Base-by-base conservation (phyloP, 2,888 invertebrate species). In the Ferdinandea cuprea region DNA sequence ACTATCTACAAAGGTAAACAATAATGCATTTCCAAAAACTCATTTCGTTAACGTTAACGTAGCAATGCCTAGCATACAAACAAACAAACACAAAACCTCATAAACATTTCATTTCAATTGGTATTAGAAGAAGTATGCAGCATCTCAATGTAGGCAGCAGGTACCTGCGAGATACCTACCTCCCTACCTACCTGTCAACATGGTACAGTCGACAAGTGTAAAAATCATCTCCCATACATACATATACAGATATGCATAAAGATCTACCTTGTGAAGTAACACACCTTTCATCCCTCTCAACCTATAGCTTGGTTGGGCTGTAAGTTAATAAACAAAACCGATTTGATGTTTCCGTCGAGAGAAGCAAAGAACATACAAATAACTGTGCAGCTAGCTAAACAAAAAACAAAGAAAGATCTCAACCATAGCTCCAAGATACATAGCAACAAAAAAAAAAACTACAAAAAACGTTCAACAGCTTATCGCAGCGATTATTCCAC, bases 401-500 rank as follows among this genome's bases (percentile, higher is more conserved):
- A 44, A 44, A 65, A 52, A 30, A 30, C 21, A 21, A 8, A 15
- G 28, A 37, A 25, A 40, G 30, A 28, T 28, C 3, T 5, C 15
- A 32, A 42, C 7, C 21, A 46, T 11, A 59, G 25, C n/a, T 11
- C 17, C 25, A 19, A 61, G 6, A 0, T 19, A 30, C 25, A 42
- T n/a, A n/a, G n/a, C n/a, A 44, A 35, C 13, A 15, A 42, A 40
- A 21, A 4, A 17, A 74, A 73, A 52, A 65, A 50, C 37, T 9
- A 80, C 56, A 35, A n/a, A 74, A 80, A 73, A 79, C n/a, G n/a
- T n/a, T n/a, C 63, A 63, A 48, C 28, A 44, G 58, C 65, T 78
- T 78, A 78, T 65, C 58, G 50, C 37, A 56, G 56, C 25, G 50
- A 28, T 35, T 48, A 58, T 46, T 19, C 30, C 19, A 48, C 63